Conservation (phyloP, 2,113 vertebrate species). For the Nestor notabilis region DNA sequence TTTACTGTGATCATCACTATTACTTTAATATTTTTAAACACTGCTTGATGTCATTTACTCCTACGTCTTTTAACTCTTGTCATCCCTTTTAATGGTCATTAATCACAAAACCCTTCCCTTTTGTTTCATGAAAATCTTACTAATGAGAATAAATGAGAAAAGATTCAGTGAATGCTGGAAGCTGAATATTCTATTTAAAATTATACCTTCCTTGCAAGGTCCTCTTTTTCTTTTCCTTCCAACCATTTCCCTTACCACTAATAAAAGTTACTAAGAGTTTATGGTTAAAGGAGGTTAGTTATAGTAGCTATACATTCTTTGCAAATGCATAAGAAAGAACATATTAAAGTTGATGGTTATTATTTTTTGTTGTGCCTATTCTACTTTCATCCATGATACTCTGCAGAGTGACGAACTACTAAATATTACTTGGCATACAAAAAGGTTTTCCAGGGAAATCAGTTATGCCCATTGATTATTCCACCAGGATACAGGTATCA, state of each 20-base stretch:
- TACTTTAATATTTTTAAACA: neutral
- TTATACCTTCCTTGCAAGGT: neutral
- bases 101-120: neutral
- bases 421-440: neutral
- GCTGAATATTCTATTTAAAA: neutral
- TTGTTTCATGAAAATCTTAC: neutral
- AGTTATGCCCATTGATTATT: neutral
- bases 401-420: neutral
- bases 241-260: neutral
- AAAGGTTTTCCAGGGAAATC: neutral
- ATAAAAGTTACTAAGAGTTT: neutral
- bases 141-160: neutral
- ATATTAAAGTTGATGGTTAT: neutral
- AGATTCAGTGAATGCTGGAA: neutral
- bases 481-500: neutral
- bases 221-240: neutral
- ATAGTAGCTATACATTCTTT: neutral
- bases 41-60: neutral
- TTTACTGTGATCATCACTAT: neutral
- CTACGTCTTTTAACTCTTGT: neutral
- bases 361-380: neutral
- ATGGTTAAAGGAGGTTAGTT: neutral
- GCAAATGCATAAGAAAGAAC: neutral
- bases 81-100: neutral
- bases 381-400: neutral